Evolutionary conservation across 1,140 invertebrate genomes (phyloP).

Genomic region (Nomia melanderi): DNA sequence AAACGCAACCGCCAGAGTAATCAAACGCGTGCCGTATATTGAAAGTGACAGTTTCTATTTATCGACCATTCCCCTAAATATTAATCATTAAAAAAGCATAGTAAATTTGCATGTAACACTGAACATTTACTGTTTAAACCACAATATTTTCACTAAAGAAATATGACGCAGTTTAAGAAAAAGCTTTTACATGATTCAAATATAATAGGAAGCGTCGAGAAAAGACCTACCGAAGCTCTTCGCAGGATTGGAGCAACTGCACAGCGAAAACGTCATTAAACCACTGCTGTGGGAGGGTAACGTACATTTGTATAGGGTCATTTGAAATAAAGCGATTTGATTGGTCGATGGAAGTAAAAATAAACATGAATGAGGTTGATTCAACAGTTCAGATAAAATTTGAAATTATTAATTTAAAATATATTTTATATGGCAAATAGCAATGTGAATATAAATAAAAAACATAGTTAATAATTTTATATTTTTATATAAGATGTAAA

Average conservation of each 20-base stretch:
- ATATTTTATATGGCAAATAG: too few species aligned
- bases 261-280: not conserved
- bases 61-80: not conserved
- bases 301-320: conserved; percentile 2
- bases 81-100: not conserved
- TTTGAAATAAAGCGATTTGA: conserved; percentile 29
- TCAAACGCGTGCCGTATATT: conserved; percentile 18
- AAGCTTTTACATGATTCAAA: conserved; percentile 35
- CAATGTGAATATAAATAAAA: too few species aligned
- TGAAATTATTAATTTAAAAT: not conserved
- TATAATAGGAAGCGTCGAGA: conserved; percentile 13
- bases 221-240: conserved; percentile 18
- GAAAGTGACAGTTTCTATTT: conserved; percentile 36
- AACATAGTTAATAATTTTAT: too few species aligned
- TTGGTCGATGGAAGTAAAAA: conserved; percentile 13
- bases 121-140: conserved; percentile 12
- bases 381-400: not conserved
- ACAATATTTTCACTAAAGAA: not conserved
- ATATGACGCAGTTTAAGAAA: not conserved
- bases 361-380: not conserved
- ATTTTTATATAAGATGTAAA: too few species aligned
- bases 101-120: not conserved
- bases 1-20: conserved; percentile 63
- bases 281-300: not conserved
- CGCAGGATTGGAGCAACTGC: conserved; percentile 43